These are phyloP conservation scores for Spilarctia lutea DNA, from an alignment of 2,888 invertebrate species.

Conservation along the genomic window DNA sequence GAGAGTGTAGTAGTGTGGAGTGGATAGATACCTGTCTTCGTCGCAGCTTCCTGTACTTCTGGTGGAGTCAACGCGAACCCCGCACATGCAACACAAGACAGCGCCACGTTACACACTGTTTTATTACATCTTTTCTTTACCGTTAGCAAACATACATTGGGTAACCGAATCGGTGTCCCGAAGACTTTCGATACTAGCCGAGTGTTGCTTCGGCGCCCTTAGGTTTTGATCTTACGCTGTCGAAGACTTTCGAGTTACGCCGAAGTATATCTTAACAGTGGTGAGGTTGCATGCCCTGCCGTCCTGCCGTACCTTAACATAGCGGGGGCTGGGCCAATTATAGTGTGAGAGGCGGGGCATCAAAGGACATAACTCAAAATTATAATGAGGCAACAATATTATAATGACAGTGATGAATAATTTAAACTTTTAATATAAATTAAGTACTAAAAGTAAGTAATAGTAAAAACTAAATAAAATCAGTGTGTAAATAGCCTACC, in stretches of 20 bases:
- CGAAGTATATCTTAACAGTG: no score
- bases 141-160: not conserved
- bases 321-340: no score
- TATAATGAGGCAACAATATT: not conserved
- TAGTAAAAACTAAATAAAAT: not conserved
- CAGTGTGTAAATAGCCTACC: constrained; percentile 86
- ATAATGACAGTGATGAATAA: not conserved
- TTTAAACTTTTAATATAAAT: not conserved
- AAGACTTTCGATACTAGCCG: no score
- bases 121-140: not conserved
- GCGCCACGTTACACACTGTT: constrained; percentile 50
- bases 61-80: constrained; percentile 65
- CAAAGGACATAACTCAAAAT: no score
- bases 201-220: no score
- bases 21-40: constrained; percentile 91
- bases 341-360: no score
- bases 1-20: constrained; percentile 26
- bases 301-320: no score
- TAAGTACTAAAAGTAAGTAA: not conserved
- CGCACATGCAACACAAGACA: constrained; percentile 46
- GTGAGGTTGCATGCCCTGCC: no score
- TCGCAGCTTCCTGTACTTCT: constrained; percentile 95
- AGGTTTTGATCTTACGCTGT: no score
- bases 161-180: not conserved
- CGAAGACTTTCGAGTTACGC: no score